Evolutionary conservation across 2,797 vertebrate species (phyloP).

Genomic region (Miichthys miiuy): DNA sequence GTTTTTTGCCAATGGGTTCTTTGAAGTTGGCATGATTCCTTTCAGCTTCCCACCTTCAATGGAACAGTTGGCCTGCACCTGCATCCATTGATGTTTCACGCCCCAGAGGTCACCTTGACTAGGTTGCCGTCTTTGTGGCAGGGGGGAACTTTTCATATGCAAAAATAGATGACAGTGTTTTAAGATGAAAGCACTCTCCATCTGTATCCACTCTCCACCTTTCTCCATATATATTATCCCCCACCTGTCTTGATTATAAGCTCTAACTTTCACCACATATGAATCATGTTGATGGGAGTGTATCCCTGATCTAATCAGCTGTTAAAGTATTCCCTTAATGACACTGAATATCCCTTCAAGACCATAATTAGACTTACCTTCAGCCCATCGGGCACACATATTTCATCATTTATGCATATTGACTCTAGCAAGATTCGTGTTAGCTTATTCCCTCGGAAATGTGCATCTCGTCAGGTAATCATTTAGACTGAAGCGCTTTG

Average conservation of each 20-base stretch:
- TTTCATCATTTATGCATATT: slow-evolving; percentile 64
- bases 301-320: slow-evolving; percentile 68
- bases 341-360: slow-evolving; percentile 58
- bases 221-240: slow-evolving; percentile 19
- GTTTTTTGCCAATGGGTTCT: slow-evolving; percentile 60
- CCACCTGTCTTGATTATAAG: slow-evolving; percentile 41
- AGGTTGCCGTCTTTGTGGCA: slow-evolving; percentile 44
- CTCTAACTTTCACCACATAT: slow-evolving; percentile 23
- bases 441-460: slow-evolving; percentile 49
- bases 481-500: slow-evolving; percentile 46
- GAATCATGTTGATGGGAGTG: slow-evolving; percentile 40
- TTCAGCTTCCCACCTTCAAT: slow-evolving; percentile 63
- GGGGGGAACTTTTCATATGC: slow-evolving; percentile 64
- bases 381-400: slow-evolving; percentile 35
- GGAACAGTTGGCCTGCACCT: slow-evolving; percentile 69
- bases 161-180: slow-evolving; percentile 60
- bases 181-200: slow-evolving; percentile 59
- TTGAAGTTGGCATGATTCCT: slow-evolving; percentile 70
- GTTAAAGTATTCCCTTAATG: slow-evolving; percentile 58
- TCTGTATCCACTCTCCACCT: slow-evolving; percentile 44
- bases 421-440: slow-evolving; percentile 41
- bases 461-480: slow-evolving; percentile 52
- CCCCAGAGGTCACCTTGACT: slow-evolving; percentile 69
- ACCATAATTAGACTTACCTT: slow-evolving; percentile 65
- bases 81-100: slow-evolving; percentile 74